Evolutionary conservation across 2,113 vertebrate genomes (phyloP).

Genomic region (Eretmochelys imbricata): DNA sequence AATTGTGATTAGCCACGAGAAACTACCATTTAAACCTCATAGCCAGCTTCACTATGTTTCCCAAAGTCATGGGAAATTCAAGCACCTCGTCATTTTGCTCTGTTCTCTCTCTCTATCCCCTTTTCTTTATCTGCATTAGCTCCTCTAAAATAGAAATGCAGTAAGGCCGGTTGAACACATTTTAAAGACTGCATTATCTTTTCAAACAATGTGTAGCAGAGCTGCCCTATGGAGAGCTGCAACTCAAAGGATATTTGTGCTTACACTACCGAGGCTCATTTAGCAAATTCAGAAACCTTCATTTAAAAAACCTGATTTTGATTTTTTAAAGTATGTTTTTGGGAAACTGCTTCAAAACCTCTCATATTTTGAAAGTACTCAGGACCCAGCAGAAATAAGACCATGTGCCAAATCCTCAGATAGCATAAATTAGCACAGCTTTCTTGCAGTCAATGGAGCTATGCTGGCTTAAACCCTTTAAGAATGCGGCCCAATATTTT

Average conservation of each 20-base stretch:
- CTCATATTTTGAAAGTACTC: not conserved
- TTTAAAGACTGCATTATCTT: slow-evolving; percentile 10
- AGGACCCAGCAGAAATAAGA: not conserved
- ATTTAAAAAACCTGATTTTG: not conserved
- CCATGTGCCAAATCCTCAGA: fast-evolving
- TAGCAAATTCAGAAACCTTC: not conserved
- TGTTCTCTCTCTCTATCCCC: not conserved
- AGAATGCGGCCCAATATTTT: not conserved
- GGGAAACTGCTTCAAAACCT: fast-evolving
- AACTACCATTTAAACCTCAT: not conserved
- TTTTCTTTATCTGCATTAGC: not conserved
- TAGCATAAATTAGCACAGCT: not conserved
- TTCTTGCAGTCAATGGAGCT: not conserved
- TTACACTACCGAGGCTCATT: not conserved
- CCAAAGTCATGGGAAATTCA: slow-evolving; percentile 12
- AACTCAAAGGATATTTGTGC: not conserved
- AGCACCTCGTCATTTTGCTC: not conserved
- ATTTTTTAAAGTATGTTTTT: not conserved
- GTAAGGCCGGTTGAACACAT: not conserved
- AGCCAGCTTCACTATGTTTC: not conserved
- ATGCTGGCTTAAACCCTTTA: not conserved
- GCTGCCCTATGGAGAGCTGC: not conserved
- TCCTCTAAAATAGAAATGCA: slow-evolving; percentile 25
- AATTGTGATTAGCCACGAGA: not conserved
- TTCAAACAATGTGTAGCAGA: not conserved